Base-by-base conservation (phyloP, 2,888 invertebrate genomes). In the Hedya salicella region DNA sequence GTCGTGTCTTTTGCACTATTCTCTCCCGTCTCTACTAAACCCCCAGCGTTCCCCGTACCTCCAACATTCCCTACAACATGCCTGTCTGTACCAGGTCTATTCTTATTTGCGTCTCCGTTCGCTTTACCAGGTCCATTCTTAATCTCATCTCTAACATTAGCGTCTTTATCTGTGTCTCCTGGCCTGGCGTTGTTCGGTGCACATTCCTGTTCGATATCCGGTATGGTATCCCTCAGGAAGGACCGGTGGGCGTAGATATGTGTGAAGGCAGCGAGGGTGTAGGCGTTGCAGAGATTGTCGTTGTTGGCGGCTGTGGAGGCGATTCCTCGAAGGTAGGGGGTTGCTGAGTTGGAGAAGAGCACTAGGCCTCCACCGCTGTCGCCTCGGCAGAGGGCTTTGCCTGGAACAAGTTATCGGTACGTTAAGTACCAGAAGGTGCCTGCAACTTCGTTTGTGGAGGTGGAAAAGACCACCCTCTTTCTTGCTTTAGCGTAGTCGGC, bases 311-410 rank as follows among this genome's bases (percentile, higher is more conserved):
- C 67, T 0, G 67, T 67, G 30, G 67, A 67, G 2, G 62, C 50
- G 32, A 67, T 13, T 1, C 67, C 67, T 21, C 49, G 53, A 11
- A 67, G 21, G 62, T 62, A 56, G 9, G 61, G 62, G 36, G 14
- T 46, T 0, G 11, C 3, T 0, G 8, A 13, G 25, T 36, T 9
- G n/a, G 54, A 25, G 48, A 19, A 42, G 21, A 49, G 8, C 0
- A 56, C 25, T 4, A 53, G 54, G 40, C 62, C 62, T 1, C 62
- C 62, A 0, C 67, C 67, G 17, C 67, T 67, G 62, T 67, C 67
- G 9, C 67, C 67, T 21, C 49, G 50, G 50, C 67, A 67, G 11
- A 62, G 49, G 0, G 67, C 67, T 16, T 16, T 40, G n/a, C 67
- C 67, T 62, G 42, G 0, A 42, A 52, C 19, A 11, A 25, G 25